Percentiles rank a stretch among this genome's conserved stretches.
phyloP scores from a whole-genome alignment of 2,113 vertebrate genomes.

The Catharus fuscescens region DNA sequence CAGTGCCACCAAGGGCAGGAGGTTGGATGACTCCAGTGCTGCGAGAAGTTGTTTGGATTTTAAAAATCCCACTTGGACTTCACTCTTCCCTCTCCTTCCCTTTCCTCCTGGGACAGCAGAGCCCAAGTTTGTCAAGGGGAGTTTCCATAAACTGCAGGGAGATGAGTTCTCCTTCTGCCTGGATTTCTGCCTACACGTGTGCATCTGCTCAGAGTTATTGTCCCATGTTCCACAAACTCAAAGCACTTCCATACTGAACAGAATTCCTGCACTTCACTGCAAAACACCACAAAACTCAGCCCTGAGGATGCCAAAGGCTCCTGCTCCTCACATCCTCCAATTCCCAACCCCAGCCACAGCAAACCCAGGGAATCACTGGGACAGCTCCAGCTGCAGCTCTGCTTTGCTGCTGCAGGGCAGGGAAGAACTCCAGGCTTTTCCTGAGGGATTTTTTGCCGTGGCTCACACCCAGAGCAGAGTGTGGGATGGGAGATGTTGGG shows the following conservation, averaged over 20 bases:
- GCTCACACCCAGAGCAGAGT: rapidly evolving
- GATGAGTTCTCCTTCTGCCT: neutral
- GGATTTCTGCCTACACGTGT: neutral
- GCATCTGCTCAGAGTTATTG: neutral
- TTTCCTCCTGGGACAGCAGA: neutral
- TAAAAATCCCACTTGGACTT: neutral
- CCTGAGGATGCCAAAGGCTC: neutral
- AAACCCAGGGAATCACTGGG: neutral
- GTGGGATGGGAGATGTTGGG: rapidly evolving
- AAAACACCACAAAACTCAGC: neutral
- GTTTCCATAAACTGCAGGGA: neutral
- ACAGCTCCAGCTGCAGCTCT: neutral
- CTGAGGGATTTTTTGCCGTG: neutral
- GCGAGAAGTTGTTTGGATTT: neutral
- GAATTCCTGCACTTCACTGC: neutral
- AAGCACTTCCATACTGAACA: neutral
- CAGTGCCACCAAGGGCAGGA: neutral
- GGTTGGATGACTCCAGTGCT: rapidly evolving
- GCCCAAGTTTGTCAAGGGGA: rapidly evolving
- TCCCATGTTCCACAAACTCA: neutral
- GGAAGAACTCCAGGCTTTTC: neutral
- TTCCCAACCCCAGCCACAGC: neutral
- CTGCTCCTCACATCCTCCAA: neutral
- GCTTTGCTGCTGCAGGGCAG: neutral
- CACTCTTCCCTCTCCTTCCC: neutral